Base-by-base conservation (phyloP, 2,113 vertebrate genomes). In the Rousettus leschenaultii region DNA sequence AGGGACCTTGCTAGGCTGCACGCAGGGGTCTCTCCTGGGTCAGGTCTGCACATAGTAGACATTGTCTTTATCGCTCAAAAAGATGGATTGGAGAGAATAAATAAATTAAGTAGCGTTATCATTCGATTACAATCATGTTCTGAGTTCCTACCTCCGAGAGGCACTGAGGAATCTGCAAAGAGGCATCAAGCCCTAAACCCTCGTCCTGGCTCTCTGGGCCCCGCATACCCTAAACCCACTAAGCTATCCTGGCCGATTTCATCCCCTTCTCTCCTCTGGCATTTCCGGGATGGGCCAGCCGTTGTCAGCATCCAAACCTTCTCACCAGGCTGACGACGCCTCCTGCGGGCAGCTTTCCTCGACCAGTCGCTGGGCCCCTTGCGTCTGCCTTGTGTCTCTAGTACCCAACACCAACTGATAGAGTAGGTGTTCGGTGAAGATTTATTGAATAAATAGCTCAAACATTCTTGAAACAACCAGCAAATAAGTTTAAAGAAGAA, bases 191-290 rank as follows among this genome's bases (percentile, higher is more conserved):
- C 38, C 26, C 21, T 13, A n/a, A 48, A 1, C 30, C 45, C 15
- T 21, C 38, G 30, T 15, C 26, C 57, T 40, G 33, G 73, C 33
- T 35, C 70, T 14, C 15, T 1, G 1, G 10, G 28, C 59, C 40
- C 63, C 10, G 57, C 0, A 0, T 0, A 0, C 11, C 2, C 21
- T 5, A 24, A 45, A 10, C 21, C 74, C 19, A n/a, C 51, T 59
- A 14, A 19, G 18, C 45, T 6, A 0, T 6, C 43, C 59, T 28
- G 65, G 16, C 33, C 6, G 4, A 24, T 30, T 7, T 35, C 53
- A 21, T 18, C 45, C 66, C 33, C 22, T 40, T 48, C 40, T 71
- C 26, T 5, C 33, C 26, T 57, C 16, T 28, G 70, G 26, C 28
- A 5, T 40, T 22, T 40, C 53, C 30, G 43, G 48, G 26, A 14